Evolutionary conservation across 1,140 invertebrate genomes (phyloP).

Genomic region (Ips nitidus): DNA sequence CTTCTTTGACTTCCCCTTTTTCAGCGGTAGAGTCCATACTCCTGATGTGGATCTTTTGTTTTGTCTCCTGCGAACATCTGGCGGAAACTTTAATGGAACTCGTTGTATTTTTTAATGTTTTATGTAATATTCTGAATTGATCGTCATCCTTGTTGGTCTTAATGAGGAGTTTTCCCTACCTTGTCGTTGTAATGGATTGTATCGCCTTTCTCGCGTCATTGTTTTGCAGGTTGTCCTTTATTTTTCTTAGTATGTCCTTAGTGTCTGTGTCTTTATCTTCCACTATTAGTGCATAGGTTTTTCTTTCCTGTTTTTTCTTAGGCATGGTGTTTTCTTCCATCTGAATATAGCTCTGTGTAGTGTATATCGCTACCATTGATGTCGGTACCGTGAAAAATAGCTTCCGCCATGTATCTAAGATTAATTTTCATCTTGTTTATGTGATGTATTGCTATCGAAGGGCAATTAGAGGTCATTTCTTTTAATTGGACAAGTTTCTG

Average conservation of each 20-base stretch:
- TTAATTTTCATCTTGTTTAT: not conserved
- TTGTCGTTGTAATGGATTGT: conserved; percentile 17
- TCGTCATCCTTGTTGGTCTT: conserved; percentile 8
- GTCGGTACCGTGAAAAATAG: conserved; percentile 9
- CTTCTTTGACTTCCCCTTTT: conserved; percentile 25
- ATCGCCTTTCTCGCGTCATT: conserved; percentile 11
- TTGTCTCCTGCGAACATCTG: not conserved
- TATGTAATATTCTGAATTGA: not conserved
- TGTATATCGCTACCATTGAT: too few species aligned
- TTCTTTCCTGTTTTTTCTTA: not conserved
- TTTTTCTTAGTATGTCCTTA: not conserved
- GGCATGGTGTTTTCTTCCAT: not conserved
- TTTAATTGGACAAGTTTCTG: not conserved
- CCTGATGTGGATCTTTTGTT: conserved; percentile 7
- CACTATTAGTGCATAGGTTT: conserved; percentile 20
- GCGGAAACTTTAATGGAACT: not conserved
- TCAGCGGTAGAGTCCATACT: conserved; percentile 17
- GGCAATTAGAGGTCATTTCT: not conserved
- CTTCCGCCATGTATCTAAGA: conserved; percentile 22
- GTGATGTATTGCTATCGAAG: not conserved
- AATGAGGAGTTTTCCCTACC: conserved; percentile 23
- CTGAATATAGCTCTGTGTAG: conserved; percentile 24
- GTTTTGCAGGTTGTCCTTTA: conserved; percentile 10
- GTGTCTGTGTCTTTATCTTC: not conserved
- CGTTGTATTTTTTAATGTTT: conserved; percentile 6